Evolutionary conservation across 2,888 invertebrate species (phyloP), one percentile per base, ranked within the genome.

Genomic region (Osmoderma eremita): DNA sequence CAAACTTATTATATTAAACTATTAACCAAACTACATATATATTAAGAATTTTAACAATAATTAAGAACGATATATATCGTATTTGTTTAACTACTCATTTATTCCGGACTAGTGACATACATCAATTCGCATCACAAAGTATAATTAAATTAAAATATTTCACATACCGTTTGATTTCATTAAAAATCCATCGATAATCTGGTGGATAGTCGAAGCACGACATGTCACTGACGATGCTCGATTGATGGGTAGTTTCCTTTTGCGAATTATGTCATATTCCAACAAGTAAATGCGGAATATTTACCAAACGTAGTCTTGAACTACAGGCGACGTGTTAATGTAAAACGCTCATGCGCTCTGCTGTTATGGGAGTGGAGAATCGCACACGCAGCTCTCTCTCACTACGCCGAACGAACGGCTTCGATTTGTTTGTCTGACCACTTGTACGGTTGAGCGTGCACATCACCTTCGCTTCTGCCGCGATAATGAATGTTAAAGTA

Each of bases 221-320:
- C 22, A 41, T 56, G 17, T 12, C 58, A 61, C 30, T 17, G 30
- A 61, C 58, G 30, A 17, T 45, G 24, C 17, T 24, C 36, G 58
- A 30, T 53, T 61, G 45, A 61, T 45, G 17, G 13, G n/a, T 30
- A 13, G 17, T 41, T 45, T 61, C 45, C 30, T 45, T 61, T 61
- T 45, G 58, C 58, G 15, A 61, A 48, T 61, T 48, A 48, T 30
- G 45, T 36, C 58, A 61, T 61, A 56, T 56, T 56, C 45, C 45
- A 61, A 61, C 45, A 61, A 61, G 45, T 36, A 61, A n/a, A 53
- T 24, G 30, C 36, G 58, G 15, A 61, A 45, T 61, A 48, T 61
- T 48, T 61, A 45, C 58, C 30, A 61, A 45, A 61, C 45, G 45
- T 61, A 45, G 58, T 42, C 45, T 61, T 61, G 58, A 61, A 24